Conservation (phyloP, 2,113 vertebrate species). For the Globicephala melas region DNA sequence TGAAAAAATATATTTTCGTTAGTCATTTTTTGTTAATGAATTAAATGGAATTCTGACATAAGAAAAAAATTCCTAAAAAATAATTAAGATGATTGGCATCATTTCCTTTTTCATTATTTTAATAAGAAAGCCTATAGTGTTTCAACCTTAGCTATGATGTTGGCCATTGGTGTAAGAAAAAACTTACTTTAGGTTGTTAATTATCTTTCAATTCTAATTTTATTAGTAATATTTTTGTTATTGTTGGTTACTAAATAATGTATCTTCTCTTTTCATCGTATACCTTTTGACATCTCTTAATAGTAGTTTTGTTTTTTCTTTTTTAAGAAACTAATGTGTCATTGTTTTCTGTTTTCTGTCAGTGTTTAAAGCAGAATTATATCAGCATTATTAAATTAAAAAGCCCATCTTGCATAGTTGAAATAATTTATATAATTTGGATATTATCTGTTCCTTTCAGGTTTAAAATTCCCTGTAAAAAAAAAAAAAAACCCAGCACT, state of each 20-base stretch:
- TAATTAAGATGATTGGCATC: background rate
- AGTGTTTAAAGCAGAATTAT: conserved; percentile 30
- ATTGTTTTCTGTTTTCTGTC: conserved; percentile 20
- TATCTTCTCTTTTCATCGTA: background rate
- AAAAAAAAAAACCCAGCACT: background rate
- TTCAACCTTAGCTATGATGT: background rate
- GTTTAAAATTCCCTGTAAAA: background rate
- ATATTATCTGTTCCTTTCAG: conserved; percentile 4
- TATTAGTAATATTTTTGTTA: background rate
- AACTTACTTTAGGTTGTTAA: background rate
- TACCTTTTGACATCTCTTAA: background rate
- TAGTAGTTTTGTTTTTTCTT: background rate
- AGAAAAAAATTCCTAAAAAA: background rate
- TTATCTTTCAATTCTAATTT: background rate
- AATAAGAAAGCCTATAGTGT: background rate
- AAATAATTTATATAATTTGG: conserved; percentile 44
- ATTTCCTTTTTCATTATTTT: conserved; percentile 4
- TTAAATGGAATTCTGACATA: background rate
- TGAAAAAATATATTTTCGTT: background rate
- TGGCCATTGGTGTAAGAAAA: background rate
- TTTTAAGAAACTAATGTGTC: background rate
- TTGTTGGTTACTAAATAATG: background rate
- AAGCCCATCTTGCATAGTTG: background rate
- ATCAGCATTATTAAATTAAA: conserved; percentile 30
- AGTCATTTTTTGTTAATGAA: background rate